These are phyloP conservation scores for Apodemia zela DNA, from an alignment of 2,888 invertebrate species.

Conservation along the genomic window DNA sequence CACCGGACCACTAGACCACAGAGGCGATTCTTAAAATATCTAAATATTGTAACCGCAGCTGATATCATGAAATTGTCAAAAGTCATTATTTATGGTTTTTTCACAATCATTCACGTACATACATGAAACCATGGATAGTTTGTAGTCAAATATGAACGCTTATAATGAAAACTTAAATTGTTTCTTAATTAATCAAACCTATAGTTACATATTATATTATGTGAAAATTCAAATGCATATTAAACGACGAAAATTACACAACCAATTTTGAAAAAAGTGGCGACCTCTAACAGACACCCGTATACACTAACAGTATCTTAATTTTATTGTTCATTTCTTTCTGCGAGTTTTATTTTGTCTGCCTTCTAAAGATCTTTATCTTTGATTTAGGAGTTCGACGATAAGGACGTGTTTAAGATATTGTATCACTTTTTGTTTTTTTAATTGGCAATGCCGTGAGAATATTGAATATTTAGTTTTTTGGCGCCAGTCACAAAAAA, in stretches of 20 bases:
- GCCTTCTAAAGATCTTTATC: slow-evolving; percentile 49
- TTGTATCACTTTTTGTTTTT: slow-evolving; percentile 27
- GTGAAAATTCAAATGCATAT: too few species aligned
- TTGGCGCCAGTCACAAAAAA: slow-evolving; percentile 14
- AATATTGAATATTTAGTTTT: slow-evolving; percentile 17
- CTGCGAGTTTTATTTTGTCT: slow-evolving; percentile 52
- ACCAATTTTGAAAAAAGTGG: background rate
- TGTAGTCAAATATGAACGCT: too few species aligned
- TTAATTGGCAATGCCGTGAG: slow-evolving; percentile 19
- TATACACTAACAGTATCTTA: slow-evolving; percentile 42
- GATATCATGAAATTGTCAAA: too few species aligned
- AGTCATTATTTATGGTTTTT: too few species aligned
- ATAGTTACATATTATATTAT: too few species aligned
- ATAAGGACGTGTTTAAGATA: slow-evolving; percentile 35
- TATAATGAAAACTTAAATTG: too few species aligned
- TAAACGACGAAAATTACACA: background rate
- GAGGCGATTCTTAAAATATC: too few species aligned
- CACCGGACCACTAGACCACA: too few species aligned
- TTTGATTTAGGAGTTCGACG: slow-evolving; percentile 49
- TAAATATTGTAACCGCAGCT: too few species aligned
- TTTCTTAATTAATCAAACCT: too few species aligned
- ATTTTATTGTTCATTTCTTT: slow-evolving; percentile 47
- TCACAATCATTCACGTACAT: too few species aligned
- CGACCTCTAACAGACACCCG: slow-evolving; percentile 29
- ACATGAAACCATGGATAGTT: too few species aligned